Evolutionary conservation across 2,113 vertebrate genomes (phyloP).

Genomic region (Nanger granti): DNA sequence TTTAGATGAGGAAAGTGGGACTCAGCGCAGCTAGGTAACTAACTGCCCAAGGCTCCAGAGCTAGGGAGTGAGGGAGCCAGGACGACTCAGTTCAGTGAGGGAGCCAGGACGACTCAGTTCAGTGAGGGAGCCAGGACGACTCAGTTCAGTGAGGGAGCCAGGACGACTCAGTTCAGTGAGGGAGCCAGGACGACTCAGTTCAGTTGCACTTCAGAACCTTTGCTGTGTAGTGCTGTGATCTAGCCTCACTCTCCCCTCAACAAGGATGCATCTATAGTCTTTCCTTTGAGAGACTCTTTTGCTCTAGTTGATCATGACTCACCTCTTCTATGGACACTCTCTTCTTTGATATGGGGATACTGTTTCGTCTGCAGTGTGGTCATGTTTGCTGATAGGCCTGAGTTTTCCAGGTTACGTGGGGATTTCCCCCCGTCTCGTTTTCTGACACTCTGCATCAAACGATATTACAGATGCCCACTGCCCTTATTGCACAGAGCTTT

Average conservation of each 20-base stretch:
- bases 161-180: not conserved
- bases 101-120: not conserved
- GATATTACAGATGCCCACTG: not conserved
- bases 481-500: not conserved
- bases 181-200: not conserved
- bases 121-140: too few relatives aligned
- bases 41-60: too few relatives aligned
- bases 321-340: not conserved
- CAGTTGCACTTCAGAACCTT: not conserved
- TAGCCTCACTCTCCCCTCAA: not conserved
- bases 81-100: not conserved
- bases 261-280: not conserved
- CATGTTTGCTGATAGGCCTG: not conserved
- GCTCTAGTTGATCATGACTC: not conserved
- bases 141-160: not conserved
- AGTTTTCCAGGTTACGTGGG: not conserved
- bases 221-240: not conserved
- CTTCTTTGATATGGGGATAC: not conserved
- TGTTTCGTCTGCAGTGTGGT: not conserved
- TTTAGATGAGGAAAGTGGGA: not conserved
- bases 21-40: not conserved
- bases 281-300: not conserved
- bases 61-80: not conserved
- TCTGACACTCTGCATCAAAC: not conserved
- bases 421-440: not conserved